These are phyloP conservation scores for Calliscelio sp. DNA, from an alignment of 2,888 invertebrate species.

Conservation along the genomic window DNA sequence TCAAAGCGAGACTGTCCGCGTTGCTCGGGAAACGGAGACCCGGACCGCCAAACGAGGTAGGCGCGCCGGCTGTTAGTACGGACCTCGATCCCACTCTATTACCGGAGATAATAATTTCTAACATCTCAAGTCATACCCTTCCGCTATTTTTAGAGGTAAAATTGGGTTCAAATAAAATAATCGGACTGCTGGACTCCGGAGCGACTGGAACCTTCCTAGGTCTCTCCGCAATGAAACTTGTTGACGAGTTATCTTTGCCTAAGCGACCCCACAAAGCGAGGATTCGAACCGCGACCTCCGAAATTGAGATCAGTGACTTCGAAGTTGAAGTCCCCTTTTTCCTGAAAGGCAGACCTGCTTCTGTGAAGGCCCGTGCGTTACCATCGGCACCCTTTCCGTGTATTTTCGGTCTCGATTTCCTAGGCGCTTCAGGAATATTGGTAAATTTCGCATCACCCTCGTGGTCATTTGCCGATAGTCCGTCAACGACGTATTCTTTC, in stretches of 20 bases:
- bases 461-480: not conserved
- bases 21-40: not conserved
- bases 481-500: not conserved
- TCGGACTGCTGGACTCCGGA: conserved; percentile 3
- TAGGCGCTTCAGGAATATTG: not conserved
- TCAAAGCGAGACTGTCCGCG: not conserved
- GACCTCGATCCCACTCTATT: not conserved
- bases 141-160: too few species aligned
- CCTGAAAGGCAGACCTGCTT: not conserved
- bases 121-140: not conserved
- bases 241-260: not conserved
- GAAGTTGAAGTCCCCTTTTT: not conserved
- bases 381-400: not conserved
- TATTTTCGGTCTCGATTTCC: not conserved
- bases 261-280: not conserved
- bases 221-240: not conserved
- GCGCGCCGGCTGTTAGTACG: not conserved
- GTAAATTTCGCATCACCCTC: not conserved
- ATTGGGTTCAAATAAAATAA: too few species aligned
- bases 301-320: not conserved
- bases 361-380: not conserved
- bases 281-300: not conserved
- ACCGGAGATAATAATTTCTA: not conserved
- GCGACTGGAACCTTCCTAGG: not conserved
- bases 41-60: not conserved